Conservation (phyloP, 2,797 vertebrate genomes). For the Muscicapa comitata region DNA sequence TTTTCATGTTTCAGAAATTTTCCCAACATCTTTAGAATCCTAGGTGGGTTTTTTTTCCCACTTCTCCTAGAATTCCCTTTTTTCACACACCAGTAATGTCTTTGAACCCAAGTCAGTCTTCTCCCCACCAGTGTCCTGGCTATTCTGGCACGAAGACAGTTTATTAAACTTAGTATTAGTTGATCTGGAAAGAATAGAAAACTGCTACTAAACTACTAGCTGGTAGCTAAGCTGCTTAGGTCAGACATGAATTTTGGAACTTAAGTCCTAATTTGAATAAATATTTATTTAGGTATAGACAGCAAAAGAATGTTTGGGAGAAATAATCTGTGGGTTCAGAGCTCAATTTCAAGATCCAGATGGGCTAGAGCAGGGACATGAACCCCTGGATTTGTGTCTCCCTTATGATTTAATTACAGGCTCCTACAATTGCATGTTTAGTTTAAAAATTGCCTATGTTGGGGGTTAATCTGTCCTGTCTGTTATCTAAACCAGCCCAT, state of each 20-base stretch:
- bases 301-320: background rate
- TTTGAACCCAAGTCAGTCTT: background rate
- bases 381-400: background rate
- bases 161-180: background rate
- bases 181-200: background rate
- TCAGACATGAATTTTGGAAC: rapidly evolving
- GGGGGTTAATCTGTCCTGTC: slow-evolving; percentile 6
- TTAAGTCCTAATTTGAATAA: background rate
- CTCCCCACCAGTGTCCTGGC: background rate
- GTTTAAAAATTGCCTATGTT: background rate
- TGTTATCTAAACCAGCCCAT: slow-evolving; percentile 33
- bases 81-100: background rate
- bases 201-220: background rate
- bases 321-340: background rate
- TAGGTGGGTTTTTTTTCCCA: rapidly evolving
- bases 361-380: background rate
- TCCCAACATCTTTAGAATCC: background rate
- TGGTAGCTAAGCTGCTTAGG: background rate
- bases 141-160: background rate
- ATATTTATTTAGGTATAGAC: background rate
- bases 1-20: background rate
- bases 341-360: background rate
- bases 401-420: background rate
- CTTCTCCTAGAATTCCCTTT: background rate
- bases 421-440: background rate